A percentile compares a stretch with the other conserved stretches of the same genome.
These are phyloP conservation scores for Apamea sordens DNA, from an alignment of 2,888 invertebrate species.

Conservation along the genomic window DNA sequence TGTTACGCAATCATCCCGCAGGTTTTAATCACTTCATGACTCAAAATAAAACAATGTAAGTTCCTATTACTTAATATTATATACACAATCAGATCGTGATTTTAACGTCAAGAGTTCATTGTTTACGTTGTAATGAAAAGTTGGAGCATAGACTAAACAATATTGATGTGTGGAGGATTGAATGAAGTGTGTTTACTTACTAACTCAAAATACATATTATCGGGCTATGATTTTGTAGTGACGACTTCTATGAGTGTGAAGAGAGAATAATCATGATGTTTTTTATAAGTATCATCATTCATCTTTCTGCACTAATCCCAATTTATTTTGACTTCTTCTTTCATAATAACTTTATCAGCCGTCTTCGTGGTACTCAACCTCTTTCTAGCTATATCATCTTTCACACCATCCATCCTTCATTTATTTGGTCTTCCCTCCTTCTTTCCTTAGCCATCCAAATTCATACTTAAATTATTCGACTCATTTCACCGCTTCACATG, in stretches of 20 bases:
- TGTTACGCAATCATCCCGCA: background rate
- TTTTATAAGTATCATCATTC: conserved; percentile 3
- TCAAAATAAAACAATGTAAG: conserved; percentile 29
- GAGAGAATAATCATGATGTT: background rate
- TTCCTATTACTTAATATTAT: conserved; percentile 29
- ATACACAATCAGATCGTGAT: conserved; percentile 39
- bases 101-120: conserved; percentile 41
- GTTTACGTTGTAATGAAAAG: conserved; percentile 57
- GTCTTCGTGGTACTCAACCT: background rate
- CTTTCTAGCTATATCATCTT: background rate
- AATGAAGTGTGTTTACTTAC: conserved; percentile 61
- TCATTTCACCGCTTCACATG: background rate
- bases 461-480: background rate
- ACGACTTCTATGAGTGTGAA: conserved; percentile 14
- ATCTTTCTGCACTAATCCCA: background rate
- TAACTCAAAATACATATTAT: conserved; percentile 41
- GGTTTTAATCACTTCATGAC: conserved; percentile 12
- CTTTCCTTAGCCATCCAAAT: background rate
- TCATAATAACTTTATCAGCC: background rate
- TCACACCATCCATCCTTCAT: background rate
- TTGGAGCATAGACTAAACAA: conserved; percentile 63
- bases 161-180: conserved; percentile 38
- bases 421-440: background rate
- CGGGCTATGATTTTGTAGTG: conserved; percentile 26
- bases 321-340: conserved; percentile 6